Evolutionary conservation across 2,888 invertebrate species (phyloP), one percentile per base, ranked within the genome.

Genomic region (Archips crataeganus): DNA sequence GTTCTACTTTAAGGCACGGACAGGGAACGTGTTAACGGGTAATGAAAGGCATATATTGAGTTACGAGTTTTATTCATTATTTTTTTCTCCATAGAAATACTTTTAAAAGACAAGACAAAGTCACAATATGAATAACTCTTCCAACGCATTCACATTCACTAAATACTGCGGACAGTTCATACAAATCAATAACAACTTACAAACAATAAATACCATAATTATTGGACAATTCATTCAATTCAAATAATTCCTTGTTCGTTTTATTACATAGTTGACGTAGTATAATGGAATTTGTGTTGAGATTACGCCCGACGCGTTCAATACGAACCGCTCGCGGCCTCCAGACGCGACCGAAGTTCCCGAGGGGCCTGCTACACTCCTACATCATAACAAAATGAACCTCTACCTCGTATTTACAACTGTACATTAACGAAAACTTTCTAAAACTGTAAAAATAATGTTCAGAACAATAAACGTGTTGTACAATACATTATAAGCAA

Each of bases 51-150:
- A 75, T 79, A 74, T 79, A 80, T 87, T 85, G 85, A 90, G 87
- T 92, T 90, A 92, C 90, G 89, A 85, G 76, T 90, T 90, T 91
- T 88, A 89, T 92, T 92, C 79, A 85, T 88, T 83, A 84, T 88
- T 89, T 83, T 87, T 89, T 85, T 89, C 91, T 93, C 91, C 90
- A 93, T 93, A 93, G 90, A 93, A 94, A 94, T 94, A 93, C 89
- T 93, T 92, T 91, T 91, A 91, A 91, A 92, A 93, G 92, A 93
- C 90, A 90, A 88, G 88, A 92, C 90, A 91, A 88, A 90, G 90
- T 93, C 93, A 90, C 91, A 92, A 90, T 92, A 93, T 90, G 91
- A 91, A 93, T 92, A 91, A 92, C 85, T 89, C 85, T 89, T 87
- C 83, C 84, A 83, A 88, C 88, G 85, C 86, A 85, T 90, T 90